Evolutionary conservation across 2,797 vertebrate species (phyloP), one percentile per base, ranked within the genome.

Genomic region (Peromyscus eremicus): DNA sequence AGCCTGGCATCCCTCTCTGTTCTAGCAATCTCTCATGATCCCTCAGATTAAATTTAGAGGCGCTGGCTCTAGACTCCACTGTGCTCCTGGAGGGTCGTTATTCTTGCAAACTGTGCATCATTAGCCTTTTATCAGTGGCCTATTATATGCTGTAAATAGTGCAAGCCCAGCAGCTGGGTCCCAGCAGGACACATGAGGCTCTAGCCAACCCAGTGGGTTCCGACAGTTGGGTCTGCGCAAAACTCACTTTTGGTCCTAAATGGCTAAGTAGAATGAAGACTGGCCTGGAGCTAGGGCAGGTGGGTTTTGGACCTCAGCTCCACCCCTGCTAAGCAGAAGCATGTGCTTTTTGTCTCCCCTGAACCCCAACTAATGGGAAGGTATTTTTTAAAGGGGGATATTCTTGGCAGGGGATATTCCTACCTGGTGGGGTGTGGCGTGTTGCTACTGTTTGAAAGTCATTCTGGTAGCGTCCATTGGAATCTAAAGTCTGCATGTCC

Each of bases 91-190:
- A 94, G 70, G 49, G 52, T 76, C 82, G 43, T 97, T 91, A 91
- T 91, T 94, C 89, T 94, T 87, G 87, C 75, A 96, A 94, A 95
- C 80, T 43, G 79, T 92, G 57, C 40, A 55, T 70, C 92, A 60
- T 79, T 91, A 81, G 82, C n/a, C 76, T 86, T 95, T 92, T 94
- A 89, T 52, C 81, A 95, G 92, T 25, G n/a, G 81, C 43, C 62
- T 60, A 68, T 81, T 52, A 75, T 14, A 34, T 21, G 8, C 17
- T 94, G 84, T 94, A 95, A 97, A 81, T 66, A 89, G 81, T 12
- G 12, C 13, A 76, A 66, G 29, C 19, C 76, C 71, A 49, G 64
- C 27, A 73, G n/a, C 34, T 49, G 29, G 55, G 64, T 16, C n/a
- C 60, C 81, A 60, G 14, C 4, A 23, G 70, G 46, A 21, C 16